Evolutionary conservation across 1,140 invertebrate genomes (phyloP).

Genomic region (Orussus abietinus): DNA sequence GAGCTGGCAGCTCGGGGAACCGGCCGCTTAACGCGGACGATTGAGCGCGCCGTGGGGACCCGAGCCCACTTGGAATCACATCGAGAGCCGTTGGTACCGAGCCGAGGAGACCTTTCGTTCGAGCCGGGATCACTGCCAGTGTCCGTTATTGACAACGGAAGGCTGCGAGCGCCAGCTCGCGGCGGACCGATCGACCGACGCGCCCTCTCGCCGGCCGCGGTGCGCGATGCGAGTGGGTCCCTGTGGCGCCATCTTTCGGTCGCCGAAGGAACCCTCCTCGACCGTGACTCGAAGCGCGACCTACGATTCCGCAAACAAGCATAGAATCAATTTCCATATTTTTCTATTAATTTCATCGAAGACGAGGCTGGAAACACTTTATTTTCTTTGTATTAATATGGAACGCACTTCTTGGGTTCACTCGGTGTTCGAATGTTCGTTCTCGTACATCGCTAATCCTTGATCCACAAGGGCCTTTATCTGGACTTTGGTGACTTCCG

Average conservation of each 20-base stretch:
- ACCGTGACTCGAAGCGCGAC: neutral
- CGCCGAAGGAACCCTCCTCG: neutral
- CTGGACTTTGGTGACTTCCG: no score
- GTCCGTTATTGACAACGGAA: slow-evolving; percentile 47
- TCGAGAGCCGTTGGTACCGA: slow-evolving; percentile 14
- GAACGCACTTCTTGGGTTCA: no score
- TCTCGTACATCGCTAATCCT: no score
- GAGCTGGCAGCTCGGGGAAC: no score
- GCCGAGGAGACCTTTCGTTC: slow-evolving; percentile 29
- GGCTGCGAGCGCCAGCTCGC: slow-evolving; percentile 32
- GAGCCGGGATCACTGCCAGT: slow-evolving; percentile 34
- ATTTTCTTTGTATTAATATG: no score
- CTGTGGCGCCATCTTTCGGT: neutral
- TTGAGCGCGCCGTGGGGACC: no score
- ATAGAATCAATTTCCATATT: slow-evolving; percentile 2
- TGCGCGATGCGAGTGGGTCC: neutral
- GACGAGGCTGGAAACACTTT: no score
- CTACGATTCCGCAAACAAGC: neutral
- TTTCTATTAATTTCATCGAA: no score
- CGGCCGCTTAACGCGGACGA: no score
- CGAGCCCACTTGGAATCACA: slow-evolving; percentile 12
- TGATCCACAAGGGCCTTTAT: no score
- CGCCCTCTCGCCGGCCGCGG: slow-evolving; percentile 20
- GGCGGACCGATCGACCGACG: slow-evolving; percentile 6
- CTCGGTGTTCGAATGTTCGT: no score